Evolutionary conservation across 2,113 vertebrate species (phyloP).

Genomic region (Pogona vitticeps): DNA sequence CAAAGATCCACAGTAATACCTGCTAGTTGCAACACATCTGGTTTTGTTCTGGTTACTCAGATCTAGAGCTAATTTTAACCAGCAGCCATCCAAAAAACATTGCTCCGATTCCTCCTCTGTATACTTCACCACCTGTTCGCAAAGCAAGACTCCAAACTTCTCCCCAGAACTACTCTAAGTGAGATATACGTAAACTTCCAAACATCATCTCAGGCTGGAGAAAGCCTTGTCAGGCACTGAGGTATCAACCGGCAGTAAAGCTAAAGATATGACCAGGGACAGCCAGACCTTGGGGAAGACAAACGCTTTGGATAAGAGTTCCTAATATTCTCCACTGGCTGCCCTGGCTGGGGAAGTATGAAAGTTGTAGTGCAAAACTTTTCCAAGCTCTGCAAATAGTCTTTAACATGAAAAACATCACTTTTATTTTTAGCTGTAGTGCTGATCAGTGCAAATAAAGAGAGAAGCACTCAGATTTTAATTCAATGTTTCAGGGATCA

Average conservation of each 20-base stretch:
- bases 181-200: not conserved
- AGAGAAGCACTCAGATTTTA: not conserved
- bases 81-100: not conserved
- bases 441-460: not conserved
- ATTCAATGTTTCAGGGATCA: not conserved
- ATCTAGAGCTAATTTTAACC: not conserved
- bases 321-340: too few species aligned
- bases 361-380: too few species aligned
- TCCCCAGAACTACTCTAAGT: not conserved
- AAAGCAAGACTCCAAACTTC: not conserved
- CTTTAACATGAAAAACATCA: not conserved
- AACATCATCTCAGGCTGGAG: not conserved
- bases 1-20: constrained; percentile 24
- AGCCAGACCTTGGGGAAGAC: too few species aligned
- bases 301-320: too few species aligned
- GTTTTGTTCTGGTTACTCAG: not conserved
- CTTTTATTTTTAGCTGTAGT: not conserved
- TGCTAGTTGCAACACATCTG: constrained; percentile 1
- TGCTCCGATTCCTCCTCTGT: not conserved
- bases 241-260: too few species aligned
- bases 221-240: too few species aligned
- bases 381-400: not conserved
- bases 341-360: too few species aligned
- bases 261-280: not conserved
- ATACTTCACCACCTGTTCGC: fast-evolving